Conservation (phyloP, 2,113 vertebrate species). For the Corythornis vintsioides region DNA sequence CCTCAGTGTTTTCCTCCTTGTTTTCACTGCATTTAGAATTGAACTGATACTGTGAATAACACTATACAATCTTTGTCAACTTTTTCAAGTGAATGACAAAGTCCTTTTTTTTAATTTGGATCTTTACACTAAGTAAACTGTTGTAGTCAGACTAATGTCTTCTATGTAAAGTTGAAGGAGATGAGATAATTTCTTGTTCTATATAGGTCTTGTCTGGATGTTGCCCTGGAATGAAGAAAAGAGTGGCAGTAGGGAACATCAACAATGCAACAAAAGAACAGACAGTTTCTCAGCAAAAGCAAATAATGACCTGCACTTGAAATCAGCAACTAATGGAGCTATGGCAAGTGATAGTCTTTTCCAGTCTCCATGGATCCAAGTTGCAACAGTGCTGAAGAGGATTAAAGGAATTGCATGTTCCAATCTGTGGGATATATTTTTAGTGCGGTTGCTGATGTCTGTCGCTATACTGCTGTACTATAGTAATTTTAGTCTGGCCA, state of each 20-base stretch:
- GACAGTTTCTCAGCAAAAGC: not conserved
- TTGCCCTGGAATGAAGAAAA: conserved; percentile 81
- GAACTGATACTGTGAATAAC: not conserved
- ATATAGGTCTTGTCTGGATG: conserved; percentile 87
- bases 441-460: conserved; percentile 90
- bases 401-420: conserved; percentile 82
- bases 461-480: conserved; percentile 91
- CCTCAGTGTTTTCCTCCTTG: not conserved
- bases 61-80: not conserved
- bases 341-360: not conserved
- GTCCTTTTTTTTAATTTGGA: not conserved
- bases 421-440: conserved; percentile 89
- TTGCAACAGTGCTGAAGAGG: conserved; percentile 75
- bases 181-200: not conserved
- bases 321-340: not conserved
- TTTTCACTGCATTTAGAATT: not conserved
- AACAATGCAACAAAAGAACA: not conserved
- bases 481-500: conserved; percentile 91
- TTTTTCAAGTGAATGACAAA: not conserved
- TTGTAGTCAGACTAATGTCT: not conserved
- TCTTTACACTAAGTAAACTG: not conserved
- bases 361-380: conserved; percentile 74
- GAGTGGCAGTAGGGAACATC: not conserved
- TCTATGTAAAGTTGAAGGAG: not conserved
- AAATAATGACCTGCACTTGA: not conserved